Base-by-base conservation (phyloP, 2,888 invertebrate genomes). In the Magallana nippona region DNA sequence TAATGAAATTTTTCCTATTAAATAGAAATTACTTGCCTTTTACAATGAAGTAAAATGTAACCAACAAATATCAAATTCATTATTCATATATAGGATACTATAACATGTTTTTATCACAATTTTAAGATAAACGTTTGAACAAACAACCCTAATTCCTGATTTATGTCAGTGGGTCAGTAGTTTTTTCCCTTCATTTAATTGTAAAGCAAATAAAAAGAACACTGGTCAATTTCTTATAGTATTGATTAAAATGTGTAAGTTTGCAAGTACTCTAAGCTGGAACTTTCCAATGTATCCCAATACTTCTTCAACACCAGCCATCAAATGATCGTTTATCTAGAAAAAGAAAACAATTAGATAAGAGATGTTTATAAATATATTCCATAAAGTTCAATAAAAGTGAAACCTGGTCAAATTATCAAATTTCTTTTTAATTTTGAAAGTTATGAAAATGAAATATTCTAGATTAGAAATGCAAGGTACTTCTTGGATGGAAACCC, bases 251-350 rank as follows among this genome's bases (percentile, higher is more conserved):
- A 22, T 19, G 22, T 27, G 17, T 19, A n/a, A 5, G 44, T 55
- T 13, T 10, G 8, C 5, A 82, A 88, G 86, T 87, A 92, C 92
- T 89, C 90, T 90, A 17, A 92, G 78, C 56, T 90, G 89, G 80
- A 91, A 89, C 55, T 88, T 89, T 10, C 92, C 92, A 63, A 89
- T 87, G 71, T 90, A 89, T 10, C 92, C 92, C 22, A 92, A 86
- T 19, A 92, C 88, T 77, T 91, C 98, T 95, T 99, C 99, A 90
- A 99, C 96, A 5, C 98, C 99, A 78, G 98, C 98, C 98, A 99
- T 98, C 91, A 98, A 96, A 94, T 99, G 99, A 94, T 99, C 99
- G 96, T 99, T 98, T 93, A 98, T 96, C 98, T 98, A 94, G 84
- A 60, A 71, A 58, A 87, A 27, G 15, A 32, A 32, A 13, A 19